Conservation (phyloP, 2,113 vertebrate genomes). For the Lontra canadensis region DNA sequence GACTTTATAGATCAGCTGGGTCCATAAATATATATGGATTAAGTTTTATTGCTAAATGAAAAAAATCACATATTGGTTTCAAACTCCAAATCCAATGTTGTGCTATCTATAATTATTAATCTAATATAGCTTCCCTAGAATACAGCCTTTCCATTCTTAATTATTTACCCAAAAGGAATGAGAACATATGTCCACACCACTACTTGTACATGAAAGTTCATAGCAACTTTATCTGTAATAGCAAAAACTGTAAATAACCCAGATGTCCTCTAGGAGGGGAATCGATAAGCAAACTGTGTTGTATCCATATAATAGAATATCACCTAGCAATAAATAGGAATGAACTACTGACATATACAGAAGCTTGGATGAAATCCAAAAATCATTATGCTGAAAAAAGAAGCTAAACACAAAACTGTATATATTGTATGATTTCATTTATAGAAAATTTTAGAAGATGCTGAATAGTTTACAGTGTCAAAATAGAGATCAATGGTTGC, state of each 20-base stretch:
- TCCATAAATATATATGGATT: neutral
- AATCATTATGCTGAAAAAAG: neutral
- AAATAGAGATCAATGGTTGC: neutral
- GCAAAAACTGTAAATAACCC: neutral
- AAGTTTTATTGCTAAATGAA: neutral
- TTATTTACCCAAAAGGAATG: neutral
- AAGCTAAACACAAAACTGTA: neutral
- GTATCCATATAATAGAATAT: neutral
- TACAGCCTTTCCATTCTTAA: neutral
- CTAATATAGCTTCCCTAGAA: neutral
- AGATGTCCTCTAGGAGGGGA: neutral
- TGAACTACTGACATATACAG: neutral
- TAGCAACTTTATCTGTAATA: neutral
- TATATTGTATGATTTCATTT: neutral
- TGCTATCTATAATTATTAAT: neutral
- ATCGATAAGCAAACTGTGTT: neutral
- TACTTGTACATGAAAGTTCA: neutral
- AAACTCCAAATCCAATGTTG: neutral
- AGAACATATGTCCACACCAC: neutral
- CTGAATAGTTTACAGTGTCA: neutral
- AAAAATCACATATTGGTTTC: neutral
- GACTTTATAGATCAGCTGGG: neutral
- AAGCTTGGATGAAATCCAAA: neutral
- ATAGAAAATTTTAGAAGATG: neutral
- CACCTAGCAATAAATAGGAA: neutral